A percentile compares a stretch with the other conserved stretches of the same genome.
Evolutionary conservation across 2,113 vertebrate genomes (phyloP).

Genomic region (Reinhardtius hippoglossoides): DNA sequence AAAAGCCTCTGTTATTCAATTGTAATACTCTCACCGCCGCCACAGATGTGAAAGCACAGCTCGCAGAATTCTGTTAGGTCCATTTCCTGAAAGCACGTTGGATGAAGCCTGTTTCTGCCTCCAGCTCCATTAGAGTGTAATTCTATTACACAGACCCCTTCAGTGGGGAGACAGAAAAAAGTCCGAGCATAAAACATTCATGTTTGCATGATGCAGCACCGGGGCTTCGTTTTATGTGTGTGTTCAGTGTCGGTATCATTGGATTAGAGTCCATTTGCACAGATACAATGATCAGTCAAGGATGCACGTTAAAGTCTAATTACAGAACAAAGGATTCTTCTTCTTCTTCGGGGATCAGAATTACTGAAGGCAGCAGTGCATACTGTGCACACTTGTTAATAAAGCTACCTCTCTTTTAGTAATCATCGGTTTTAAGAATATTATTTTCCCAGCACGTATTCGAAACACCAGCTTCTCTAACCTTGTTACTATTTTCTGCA

Average conservation of each 20-base stretch:
- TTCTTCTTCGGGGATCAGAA: constrained; percentile 2
- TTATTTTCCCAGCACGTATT: constrained; percentile 9
- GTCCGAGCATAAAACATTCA: constrained; percentile 52
- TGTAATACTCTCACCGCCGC: constrained; percentile 61
- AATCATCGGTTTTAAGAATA: too few species aligned
- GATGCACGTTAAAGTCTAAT: constrained; percentile 18
- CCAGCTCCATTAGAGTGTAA: constrained; percentile 64
- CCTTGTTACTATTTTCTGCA: constrained; percentile 3
- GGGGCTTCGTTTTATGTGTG: constrained; percentile 29
- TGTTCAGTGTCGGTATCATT: constrained; percentile 23
- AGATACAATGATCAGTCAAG: constrained; percentile 24
- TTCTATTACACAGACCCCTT: constrained; percentile 60
- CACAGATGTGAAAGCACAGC: constrained; percentile 42
- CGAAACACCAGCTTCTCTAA: constrained; percentile 14
- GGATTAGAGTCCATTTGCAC: constrained; percentile 42
- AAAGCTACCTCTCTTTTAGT: constrained; percentile 14
- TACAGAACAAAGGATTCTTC: constrained; percentile 10
- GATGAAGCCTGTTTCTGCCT: constrained; percentile 55
- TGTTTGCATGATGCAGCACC: constrained; percentile 31
- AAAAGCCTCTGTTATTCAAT: constrained; percentile 57
- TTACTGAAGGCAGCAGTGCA: neutral
- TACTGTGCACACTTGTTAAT: constrained; percentile 4
- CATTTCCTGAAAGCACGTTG: constrained; percentile 65
- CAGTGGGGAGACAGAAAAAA: constrained; percentile 37
- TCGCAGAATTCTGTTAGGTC: constrained; percentile 58